Evolutionary conservation across 1,140 invertebrate genomes (phyloP), one percentile per base, ranked within the genome.

Genomic region (Drosophila sechellia): DNA sequence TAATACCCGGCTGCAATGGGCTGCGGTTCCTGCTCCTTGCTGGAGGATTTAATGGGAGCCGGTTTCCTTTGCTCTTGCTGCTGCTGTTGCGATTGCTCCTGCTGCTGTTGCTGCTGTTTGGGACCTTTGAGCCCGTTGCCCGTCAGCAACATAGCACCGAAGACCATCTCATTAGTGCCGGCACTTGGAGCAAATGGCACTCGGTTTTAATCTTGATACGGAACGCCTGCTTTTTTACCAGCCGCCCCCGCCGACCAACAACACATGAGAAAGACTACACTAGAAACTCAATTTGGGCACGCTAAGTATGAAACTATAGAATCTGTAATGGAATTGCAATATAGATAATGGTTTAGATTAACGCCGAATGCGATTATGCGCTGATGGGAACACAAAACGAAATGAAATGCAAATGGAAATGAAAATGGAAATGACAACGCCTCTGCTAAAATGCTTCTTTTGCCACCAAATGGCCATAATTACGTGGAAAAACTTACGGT

Each of bases 141-240:
- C 79, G 89, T 77, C 80, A 90, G 77, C 77, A 92, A 89, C 90
- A 92, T 92, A 91, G 85, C 91, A 92, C 85, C 81, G 81, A 91
- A 84, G 60, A 92, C 91, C 91, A 92, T 92, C 83, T 91, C 91
- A 92, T 92, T 78, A 91, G 78, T 68, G 77, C 65, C 73, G 43
- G 43, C 84, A 85, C 77, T 90, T 77, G 37, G 45, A 68, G 64
- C 57, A 68, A 89, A 84, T 54, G 71, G 63, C 49, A 45, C 60
- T 59, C 50, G 79, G n/a, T 72, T 72, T 20, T 27, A 17, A 34
- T n/a, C 20, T 43, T 5, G 12, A 45, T 57, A 73, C 34, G 42
- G 46, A 59, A 46, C 27, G 66, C 68, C 71, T 68, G 37, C 34
- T 59, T 37, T 42, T 63, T 37, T 42, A 25, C 57, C 65, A 57